Conservation (phyloP, 2,797 vertebrate genomes). For the Hippopotamyrus pictus region DNA sequence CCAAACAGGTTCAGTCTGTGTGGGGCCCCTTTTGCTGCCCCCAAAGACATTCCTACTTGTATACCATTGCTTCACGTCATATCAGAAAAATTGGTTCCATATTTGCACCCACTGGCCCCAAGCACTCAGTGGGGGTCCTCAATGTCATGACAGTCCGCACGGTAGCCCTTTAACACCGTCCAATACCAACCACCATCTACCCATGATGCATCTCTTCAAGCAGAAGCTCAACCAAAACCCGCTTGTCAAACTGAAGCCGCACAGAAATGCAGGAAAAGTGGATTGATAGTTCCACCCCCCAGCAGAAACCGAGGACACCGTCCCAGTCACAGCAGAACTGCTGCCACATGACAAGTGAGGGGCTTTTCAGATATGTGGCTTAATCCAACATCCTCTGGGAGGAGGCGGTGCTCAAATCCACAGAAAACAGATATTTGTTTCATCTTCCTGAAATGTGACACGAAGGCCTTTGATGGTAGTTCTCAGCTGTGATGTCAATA, state of each 20-base stretch:
- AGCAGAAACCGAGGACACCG: not conserved
- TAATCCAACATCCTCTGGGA: not conserved
- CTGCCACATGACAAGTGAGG: not conserved
- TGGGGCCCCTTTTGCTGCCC: slow-evolving; percentile 9
- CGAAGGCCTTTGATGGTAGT: not conserved
- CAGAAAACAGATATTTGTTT: not conserved
- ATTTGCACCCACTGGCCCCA: not conserved
- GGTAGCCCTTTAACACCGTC: slow-evolving; percentile 11
- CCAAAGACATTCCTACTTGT: not conserved
- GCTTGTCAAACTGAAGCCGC: not conserved
- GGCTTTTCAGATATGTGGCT: not conserved
- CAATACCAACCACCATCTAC: slow-evolving; percentile 21
- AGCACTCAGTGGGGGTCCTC: not conserved
- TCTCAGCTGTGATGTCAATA: not conserved
- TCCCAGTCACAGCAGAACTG: not conserved
- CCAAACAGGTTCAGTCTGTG: slow-evolving; percentile 14
- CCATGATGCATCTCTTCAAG: slow-evolving; percentile 14
- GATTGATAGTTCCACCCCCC: not conserved
- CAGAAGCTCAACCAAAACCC: slow-evolving; percentile 21
- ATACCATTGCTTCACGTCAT: not conserved
- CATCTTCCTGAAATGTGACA: not conserved
- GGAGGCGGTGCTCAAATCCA: not conserved
- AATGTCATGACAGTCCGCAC: slow-evolving; percentile 10
- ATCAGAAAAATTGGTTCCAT: slow-evolving; percentile 22
- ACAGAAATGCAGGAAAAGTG: not conserved